Conservation (phyloP, 2,113 vertebrate genomes). For the Neodon shergylaensis region DNA sequence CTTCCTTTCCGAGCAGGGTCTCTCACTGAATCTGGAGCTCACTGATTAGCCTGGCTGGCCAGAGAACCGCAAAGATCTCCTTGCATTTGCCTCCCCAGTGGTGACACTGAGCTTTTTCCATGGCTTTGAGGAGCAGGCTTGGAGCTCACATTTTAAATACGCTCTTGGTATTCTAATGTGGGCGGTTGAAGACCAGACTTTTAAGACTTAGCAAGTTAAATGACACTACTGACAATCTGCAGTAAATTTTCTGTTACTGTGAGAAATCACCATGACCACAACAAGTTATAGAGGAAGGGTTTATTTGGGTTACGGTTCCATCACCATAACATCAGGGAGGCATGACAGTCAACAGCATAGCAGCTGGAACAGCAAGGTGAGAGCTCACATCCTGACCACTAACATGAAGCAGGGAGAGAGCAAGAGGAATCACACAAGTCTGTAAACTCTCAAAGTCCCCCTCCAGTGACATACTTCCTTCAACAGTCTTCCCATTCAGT, state of each 20-base stretch:
- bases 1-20: background rate
- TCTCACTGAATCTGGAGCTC: background rate
- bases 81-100: background rate
- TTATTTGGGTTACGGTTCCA: background rate
- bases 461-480: background rate
- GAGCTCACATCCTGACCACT: background rate
- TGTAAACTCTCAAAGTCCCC: background rate
- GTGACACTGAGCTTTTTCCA: background rate
- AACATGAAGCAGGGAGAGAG: background rate
- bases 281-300: background rate
- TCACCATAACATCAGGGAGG: background rate
- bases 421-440: background rate
- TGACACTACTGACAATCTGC: background rate
- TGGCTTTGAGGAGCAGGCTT: background rate
- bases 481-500: background rate
- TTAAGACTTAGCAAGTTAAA: slow-evolving; percentile 3
- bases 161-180: background rate
- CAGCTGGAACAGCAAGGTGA: background rate
- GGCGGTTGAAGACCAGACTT: background rate
- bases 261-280: background rate
- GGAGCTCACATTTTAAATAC: background rate
- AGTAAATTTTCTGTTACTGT: background rate
- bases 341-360: too few relatives aligned
- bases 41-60: background rate
- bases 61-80: background rate